Conservation (phyloP, 2,797 vertebrate genomes). For the Aphelocoma californica region DNA sequence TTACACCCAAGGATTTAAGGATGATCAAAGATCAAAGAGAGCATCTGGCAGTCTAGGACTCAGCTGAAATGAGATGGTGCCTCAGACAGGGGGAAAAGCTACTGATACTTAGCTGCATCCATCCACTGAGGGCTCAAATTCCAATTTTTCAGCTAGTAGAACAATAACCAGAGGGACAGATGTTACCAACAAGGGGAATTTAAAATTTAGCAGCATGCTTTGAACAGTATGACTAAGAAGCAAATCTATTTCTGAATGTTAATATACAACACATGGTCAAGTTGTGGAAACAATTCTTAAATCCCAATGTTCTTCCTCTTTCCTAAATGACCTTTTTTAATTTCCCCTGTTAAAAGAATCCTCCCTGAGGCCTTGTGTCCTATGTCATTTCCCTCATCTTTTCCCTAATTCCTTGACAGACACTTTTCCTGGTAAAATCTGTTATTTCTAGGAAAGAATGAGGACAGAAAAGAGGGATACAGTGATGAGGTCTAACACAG, state of each 20-base stretch:
- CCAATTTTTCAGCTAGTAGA: not conserved
- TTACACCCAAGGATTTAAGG: not conserved
- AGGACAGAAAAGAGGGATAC: not conserved
- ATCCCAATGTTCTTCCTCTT: not conserved
- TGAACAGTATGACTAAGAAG: not conserved
- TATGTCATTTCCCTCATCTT: accelerated
- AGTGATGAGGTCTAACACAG: not conserved
- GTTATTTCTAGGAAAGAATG: not conserved
- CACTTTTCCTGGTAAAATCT: not conserved
- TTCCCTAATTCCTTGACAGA: not conserved
- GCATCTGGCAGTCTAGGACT: not conserved
- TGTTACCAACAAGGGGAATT: not conserved
- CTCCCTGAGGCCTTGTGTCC: not conserved
- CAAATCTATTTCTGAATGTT: not conserved
- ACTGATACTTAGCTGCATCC: not conserved
- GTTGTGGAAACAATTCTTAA: not conserved
- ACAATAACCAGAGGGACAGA: not conserved
- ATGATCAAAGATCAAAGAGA: not conserved
- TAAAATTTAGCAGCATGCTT: not conserved
- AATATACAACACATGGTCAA: not conserved
- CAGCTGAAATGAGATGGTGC: not conserved
- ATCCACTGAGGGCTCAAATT: not conserved
- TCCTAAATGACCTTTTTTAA: not conserved
- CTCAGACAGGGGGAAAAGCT: not conserved
- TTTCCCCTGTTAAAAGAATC: not conserved